phyloP scores from a whole-genome alignment of 1,140 invertebrate species.

The Dendroctonus ponderosae region DNA sequence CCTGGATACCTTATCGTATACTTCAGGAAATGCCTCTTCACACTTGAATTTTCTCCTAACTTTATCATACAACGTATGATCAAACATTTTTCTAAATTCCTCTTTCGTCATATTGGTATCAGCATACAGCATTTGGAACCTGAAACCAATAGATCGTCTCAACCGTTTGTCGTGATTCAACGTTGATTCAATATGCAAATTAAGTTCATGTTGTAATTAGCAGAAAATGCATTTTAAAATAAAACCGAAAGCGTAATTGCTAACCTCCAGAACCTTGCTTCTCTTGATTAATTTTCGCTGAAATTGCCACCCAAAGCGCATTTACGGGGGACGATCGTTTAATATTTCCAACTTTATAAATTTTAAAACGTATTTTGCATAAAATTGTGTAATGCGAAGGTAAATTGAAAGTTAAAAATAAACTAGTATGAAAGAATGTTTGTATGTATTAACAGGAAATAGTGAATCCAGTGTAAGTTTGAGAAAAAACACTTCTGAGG shows the following conservation, averaged over 20 bases:
- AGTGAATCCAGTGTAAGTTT: too few relatives aligned
- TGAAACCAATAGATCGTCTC: constrained; percentile 19
- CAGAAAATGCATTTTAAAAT: constrained; percentile 8
- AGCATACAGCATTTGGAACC: constrained; percentile 83
- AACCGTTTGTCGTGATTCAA: background rate
- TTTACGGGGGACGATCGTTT: background rate
- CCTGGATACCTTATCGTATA: constrained; percentile 79
- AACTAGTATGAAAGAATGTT: too few relatives aligned
- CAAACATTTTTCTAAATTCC: constrained; percentile 83
- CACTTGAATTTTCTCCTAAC: constrained; percentile 61
- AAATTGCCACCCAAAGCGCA: constrained; percentile 24
- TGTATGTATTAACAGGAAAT: too few relatives aligned
- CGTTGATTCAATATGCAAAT: constrained; percentile 15
- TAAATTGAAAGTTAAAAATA: too few relatives aligned
- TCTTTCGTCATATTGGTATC: constrained; percentile 74
- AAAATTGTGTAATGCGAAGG: too few relatives aligned
- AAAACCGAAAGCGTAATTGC: constrained; percentile 18
- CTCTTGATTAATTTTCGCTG: constrained; percentile 24
- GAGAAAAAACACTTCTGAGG: too few relatives aligned
- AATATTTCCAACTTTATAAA: too few relatives aligned
- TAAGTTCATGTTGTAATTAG: constrained; percentile 17
- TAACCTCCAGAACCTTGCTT: background rate
- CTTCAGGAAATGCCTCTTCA: constrained; percentile 74
- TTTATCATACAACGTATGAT: constrained; percentile 74
- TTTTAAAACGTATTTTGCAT: too few relatives aligned